phyloP scores from a whole-genome alignment of 2,888 invertebrate genomes.

The Aethes cnicana region DNA sequence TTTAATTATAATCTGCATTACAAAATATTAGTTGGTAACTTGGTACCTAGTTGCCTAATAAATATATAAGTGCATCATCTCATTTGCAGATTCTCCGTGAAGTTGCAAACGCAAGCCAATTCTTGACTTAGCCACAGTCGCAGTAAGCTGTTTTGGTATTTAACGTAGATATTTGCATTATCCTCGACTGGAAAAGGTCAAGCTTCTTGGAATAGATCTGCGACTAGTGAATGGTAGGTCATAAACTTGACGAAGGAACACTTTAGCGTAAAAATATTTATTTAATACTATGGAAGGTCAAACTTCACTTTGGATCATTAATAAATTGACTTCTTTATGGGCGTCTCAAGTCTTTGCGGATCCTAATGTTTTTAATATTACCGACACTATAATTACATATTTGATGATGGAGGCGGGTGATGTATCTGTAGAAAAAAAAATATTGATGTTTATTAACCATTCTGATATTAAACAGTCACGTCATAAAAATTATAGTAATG shows the following conservation, averaged over 20 bases:
- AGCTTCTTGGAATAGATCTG: constrained; percentile 21
- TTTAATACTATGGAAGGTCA: constrained; percentile 20
- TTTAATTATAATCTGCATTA: no score
- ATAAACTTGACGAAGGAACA: constrained; percentile 6
- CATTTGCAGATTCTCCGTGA: no score
- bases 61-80: no score
- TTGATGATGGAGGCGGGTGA: constrained; percentile 8
- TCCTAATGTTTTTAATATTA: constrained; percentile 18
- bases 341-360: constrained; percentile 13
- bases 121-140: constrained; percentile 3
- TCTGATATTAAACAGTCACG: constrained; percentile 16
- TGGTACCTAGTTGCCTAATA: neutral
- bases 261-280: neutral
- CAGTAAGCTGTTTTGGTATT: constrained; percentile 15
- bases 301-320: constrained; percentile 14
- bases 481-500: no score
- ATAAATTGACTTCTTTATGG: constrained; percentile 21
- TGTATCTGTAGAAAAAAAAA: constrained; percentile 6
- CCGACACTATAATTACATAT: constrained; percentile 20
- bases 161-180: constrained; percentile 18
- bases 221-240: constrained; percentile 12
- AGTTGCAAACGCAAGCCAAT: no score
- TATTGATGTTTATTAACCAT: constrained; percentile 13
- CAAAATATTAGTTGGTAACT: no score
- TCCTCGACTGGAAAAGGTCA: constrained; percentile 22